Conservation (phyloP, 2,888 invertebrate genomes). For the Mantis religiosa region DNA sequence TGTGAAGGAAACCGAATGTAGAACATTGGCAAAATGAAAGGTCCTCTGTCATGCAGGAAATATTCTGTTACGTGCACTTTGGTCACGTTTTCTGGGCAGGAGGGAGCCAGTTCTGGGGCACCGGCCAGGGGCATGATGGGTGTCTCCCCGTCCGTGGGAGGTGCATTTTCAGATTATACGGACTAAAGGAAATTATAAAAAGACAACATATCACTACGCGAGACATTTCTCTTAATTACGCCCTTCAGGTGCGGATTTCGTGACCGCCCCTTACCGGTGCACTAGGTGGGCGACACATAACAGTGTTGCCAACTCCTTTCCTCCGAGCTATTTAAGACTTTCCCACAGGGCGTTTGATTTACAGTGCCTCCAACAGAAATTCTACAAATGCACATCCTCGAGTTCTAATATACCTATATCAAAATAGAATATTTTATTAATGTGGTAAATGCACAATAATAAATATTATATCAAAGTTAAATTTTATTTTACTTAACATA, state of each 20-base stretch:
- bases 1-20: background rate
- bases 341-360: background rate
- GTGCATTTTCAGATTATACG: background rate
- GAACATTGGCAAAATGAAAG: background rate
- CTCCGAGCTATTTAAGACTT: background rate
- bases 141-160: background rate
- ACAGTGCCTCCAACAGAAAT: background rate
- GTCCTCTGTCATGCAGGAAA: background rate
- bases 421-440: no score
- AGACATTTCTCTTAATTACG: background rate
- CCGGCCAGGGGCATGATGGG: background rate
- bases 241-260: background rate
- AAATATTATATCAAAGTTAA: no score
- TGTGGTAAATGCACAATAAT: no score
- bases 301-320: background rate
- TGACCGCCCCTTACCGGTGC: background rate
- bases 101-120: background rate
- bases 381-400: no score
- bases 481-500: no score
- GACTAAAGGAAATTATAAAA: background rate
- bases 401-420: no score
- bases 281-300: background rate
- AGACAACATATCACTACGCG: background rate
- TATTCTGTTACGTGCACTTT: background rate
- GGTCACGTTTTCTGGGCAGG: background rate